A percentile compares a stretch with the other conserved stretches of the same genome.
Evolutionary conservation across 1,140 invertebrate genomes (phyloP).

Genomic region (Oryctes rhinoceros): DNA sequence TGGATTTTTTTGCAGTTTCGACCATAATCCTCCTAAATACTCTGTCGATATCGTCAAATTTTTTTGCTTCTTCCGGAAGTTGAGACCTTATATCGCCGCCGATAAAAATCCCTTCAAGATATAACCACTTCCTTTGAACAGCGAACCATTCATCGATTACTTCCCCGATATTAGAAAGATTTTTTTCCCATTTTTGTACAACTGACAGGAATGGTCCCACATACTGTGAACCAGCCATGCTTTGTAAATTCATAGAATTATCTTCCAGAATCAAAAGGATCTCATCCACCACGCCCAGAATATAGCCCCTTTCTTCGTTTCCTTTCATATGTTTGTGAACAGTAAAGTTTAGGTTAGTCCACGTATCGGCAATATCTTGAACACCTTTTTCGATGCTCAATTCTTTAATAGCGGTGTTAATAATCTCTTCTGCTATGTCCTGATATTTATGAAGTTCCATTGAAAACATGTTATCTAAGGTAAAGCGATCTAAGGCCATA

Average conservation of each 20-base stretch:
- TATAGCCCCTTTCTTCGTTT: slow-evolving; percentile 69
- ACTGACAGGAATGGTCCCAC: slow-evolving; percentile 83
- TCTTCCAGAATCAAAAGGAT: slow-evolving; percentile 84
- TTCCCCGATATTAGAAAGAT: slow-evolving; percentile 80
- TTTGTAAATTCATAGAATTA: slow-evolving; percentile 88
- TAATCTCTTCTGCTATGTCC: slow-evolving; percentile 84
- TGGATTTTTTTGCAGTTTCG: slow-evolving; percentile 78
- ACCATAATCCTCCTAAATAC: slow-evolving; percentile 84
- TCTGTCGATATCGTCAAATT: slow-evolving; percentile 89
- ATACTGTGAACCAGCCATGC: slow-evolving; percentile 90
- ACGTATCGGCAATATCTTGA: slow-evolving; percentile 77
- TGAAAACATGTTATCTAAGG: slow-evolving; percentile 88
- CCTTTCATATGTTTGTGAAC: slow-evolving; percentile 73
- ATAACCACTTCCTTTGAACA: slow-evolving; percentile 88
- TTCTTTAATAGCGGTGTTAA: slow-evolving; percentile 88
- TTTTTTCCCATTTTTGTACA: slow-evolving; percentile 86
- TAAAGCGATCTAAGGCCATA: slow-evolving; percentile 86
- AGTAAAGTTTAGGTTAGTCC: slow-evolving; percentile 77
- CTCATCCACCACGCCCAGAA: slow-evolving; percentile 84
- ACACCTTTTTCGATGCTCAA: slow-evolving; percentile 86
- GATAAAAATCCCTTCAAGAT: slow-evolving; percentile 90
- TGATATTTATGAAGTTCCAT: slow-evolving; percentile 89
- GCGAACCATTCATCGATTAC: slow-evolving; percentile 87
- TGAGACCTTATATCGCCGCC: slow-evolving; percentile 86
- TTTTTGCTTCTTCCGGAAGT: slow-evolving; percentile 85